These are phyloP conservation scores for Pseudoatta argentina DNA, from an alignment of 1,140 invertebrate genomes.

Conservation along the genomic window DNA sequence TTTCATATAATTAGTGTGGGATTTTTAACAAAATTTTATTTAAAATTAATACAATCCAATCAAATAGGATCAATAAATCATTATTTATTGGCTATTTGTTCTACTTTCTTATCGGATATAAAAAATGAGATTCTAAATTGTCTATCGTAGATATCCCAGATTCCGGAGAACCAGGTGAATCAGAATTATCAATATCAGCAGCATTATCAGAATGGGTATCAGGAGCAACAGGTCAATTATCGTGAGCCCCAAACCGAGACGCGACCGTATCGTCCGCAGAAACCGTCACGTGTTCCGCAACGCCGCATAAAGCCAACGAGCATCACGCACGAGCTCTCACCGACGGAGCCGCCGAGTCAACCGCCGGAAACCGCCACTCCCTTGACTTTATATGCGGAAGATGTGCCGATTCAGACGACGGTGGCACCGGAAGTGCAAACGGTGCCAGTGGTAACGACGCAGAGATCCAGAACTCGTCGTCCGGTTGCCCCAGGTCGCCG, in stretches of 20 bases:
- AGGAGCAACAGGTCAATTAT: conserved; percentile 57
- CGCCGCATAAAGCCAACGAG: conserved; percentile 73
- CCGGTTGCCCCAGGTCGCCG: conserved; percentile 64
- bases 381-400: conserved; percentile 58
- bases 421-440: conserved; percentile 37
- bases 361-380: conserved; percentile 66
- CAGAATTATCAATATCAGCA: conserved; percentile 57
- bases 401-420: conserved; percentile 67
- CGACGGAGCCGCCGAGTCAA: conserved; percentile 69
- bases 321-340: conserved; percentile 56
- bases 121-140: not conserved
- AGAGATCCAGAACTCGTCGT: conserved; percentile 69
- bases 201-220: conserved; percentile 49
- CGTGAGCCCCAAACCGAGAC: conserved; percentile 66
- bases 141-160: not conserved
- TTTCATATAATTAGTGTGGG: no score
- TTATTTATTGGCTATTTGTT: no score
- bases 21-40: not conserved
- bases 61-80: not conserved
- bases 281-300: conserved; percentile 68
- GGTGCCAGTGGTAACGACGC: conserved; percentile 33
- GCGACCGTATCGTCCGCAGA: conserved; percentile 64
- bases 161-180: conserved; percentile 18
- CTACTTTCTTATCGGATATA: not conserved
- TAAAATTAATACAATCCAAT: not conserved